phyloP scores from a whole-genome alignment of 2,888 invertebrate species.

The Conomelus anceps region DNA sequence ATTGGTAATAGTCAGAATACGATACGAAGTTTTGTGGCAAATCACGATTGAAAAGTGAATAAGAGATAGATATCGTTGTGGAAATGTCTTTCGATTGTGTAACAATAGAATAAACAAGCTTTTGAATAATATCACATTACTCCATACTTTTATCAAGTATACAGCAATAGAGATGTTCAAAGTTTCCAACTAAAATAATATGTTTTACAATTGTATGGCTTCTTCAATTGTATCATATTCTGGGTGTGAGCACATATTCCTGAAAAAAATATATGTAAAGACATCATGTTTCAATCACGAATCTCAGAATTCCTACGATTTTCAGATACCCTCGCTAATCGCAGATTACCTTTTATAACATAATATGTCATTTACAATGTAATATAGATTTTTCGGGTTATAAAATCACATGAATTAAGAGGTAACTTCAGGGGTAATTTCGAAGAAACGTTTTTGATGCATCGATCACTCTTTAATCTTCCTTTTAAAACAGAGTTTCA shows the following conservation, averaged over 20 bases:
- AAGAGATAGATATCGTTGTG: background rate
- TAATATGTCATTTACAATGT: too few species aligned
- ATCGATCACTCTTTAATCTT: too few species aligned
- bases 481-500: too few species aligned
- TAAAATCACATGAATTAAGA: too few species aligned
- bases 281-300: too few species aligned
- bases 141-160: background rate
- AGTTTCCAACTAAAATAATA: background rate
- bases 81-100: background rate
- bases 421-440: too few species aligned
- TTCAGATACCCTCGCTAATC: too few species aligned
- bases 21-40: background rate
- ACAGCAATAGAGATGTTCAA: background rate
- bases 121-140: background rate
- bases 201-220: background rate
- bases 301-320: too few species aligned
- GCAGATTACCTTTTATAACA: too few species aligned
- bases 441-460: too few species aligned
- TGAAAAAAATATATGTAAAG: too few species aligned
- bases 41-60: background rate
- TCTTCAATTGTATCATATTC: background rate
- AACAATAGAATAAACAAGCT: background rate
- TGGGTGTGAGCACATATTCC: background rate
- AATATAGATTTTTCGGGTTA: too few species aligned
- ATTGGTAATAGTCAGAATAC: background rate